Evolutionary conservation across 2,888 invertebrate genomes (phyloP).

Genomic region (Mythimna vitellina): DNA sequence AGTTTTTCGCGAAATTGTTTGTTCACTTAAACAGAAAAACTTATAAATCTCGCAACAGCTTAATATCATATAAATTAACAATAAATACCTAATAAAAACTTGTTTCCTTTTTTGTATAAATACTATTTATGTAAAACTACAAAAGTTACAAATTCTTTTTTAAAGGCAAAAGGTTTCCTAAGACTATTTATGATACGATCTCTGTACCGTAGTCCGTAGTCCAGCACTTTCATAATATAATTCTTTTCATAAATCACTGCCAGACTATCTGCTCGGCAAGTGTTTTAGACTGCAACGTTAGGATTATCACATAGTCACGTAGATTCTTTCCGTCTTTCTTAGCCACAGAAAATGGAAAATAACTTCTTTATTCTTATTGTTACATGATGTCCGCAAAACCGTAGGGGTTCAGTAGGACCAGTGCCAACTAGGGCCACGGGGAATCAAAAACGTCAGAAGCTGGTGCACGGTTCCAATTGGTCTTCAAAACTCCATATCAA

Average conservation of each 20-base stretch:
- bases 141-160: slow-evolving; percentile 13
- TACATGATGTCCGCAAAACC: too few species aligned
- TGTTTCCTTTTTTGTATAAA: not conserved
- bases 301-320: slow-evolving; percentile 23
- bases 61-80: too few species aligned
- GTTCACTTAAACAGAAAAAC: too few species aligned
- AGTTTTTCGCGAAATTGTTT: too few species aligned
- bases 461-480: too few species aligned
- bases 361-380: not conserved
- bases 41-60: too few species aligned
- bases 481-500: too few species aligned
- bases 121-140: not conserved
- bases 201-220: not conserved
- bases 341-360: not conserved
- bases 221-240: not conserved
- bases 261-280: slow-evolving; percentile 5
- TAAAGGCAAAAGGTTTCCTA: not conserved
- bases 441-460: too few species aligned
- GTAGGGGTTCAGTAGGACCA: too few species aligned
- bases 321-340: not conserved
- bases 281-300: slow-evolving; percentile 8
- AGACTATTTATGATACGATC: slow-evolving; percentile 1
- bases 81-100: too few species aligned
- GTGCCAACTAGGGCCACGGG: too few species aligned
- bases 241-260: slow-evolving; percentile 29